phyloP scores from a whole-genome alignment of 2,797 vertebrate species.

The Hyperoplus immaculatus region DNA sequence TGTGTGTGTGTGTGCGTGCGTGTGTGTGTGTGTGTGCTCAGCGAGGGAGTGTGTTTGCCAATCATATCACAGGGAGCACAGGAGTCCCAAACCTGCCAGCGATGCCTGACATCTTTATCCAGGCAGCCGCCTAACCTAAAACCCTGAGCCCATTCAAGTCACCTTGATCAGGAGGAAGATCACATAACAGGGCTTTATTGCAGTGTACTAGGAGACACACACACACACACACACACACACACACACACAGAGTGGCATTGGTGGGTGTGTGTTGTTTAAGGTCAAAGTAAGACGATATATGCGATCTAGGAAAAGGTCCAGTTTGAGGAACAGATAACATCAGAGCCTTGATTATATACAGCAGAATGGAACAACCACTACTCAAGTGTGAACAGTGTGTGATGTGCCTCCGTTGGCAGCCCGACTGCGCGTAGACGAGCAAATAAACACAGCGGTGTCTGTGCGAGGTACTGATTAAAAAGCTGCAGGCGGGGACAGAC shows the following conservation, averaged over 20 bases:
- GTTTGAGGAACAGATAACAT: neutral
- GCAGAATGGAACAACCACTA: neutral
- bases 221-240: constrained; percentile 24
- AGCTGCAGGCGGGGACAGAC: constrained; percentile 39
- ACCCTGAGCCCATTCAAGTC: constrained; percentile 45
- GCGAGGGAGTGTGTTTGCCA: constrained; percentile 44
- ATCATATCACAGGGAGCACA: constrained; percentile 60
- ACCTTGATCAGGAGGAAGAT: constrained; percentile 58
- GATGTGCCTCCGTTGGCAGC: constrained; percentile 10
- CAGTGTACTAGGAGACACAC: constrained; percentile 8
- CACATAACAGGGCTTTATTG: constrained; percentile 32
- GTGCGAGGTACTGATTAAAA: constrained; percentile 53
- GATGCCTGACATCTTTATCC: constrained; percentile 62
- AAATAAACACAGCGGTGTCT: constrained; percentile 23
- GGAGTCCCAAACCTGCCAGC: constrained; percentile 59
- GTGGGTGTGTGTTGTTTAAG: constrained; percentile 6
- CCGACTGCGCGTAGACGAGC: constrained; percentile 6
- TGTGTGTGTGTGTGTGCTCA: constrained; percentile 15
- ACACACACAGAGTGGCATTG: constrained; percentile 20
- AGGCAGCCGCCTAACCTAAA: constrained; percentile 43
- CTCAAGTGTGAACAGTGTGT: neutral
- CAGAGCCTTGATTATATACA: neutral
- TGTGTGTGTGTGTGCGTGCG: constrained; percentile 17
- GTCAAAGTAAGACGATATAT: neutral
- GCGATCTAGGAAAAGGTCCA: neutral